phyloP scores from a whole-genome alignment of 1,140 invertebrate species.

The Drosophila kurseongensis region DNA sequence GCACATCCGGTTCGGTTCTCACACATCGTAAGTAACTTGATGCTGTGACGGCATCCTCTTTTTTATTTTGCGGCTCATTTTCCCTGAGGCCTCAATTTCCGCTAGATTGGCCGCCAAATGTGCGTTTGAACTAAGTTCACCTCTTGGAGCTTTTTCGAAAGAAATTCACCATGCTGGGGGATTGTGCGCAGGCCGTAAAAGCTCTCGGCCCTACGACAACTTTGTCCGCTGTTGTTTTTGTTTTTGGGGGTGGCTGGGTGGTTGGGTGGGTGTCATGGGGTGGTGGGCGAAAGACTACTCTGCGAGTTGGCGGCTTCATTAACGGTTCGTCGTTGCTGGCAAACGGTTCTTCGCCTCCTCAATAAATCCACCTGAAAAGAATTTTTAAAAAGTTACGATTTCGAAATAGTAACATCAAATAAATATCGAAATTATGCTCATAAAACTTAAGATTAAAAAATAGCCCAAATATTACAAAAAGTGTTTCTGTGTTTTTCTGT shows the following conservation, averaged over 20 bases:
- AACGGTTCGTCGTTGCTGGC: constrained; percentile 69
- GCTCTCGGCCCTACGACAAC: constrained; percentile 48
- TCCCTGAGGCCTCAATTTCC: constrained; percentile 40
- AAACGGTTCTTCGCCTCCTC: constrained; percentile 58
- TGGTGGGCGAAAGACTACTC: constrained; percentile 12
- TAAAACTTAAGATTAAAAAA: constrained; percentile 18
- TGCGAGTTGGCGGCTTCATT: constrained; percentile 64
- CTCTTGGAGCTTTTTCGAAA: constrained; percentile 24
- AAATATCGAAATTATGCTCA: constrained; percentile 16
- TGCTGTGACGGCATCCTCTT: constrained; percentile 36
- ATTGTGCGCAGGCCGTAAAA: constrained; percentile 28
- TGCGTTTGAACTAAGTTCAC: constrained; percentile 27
- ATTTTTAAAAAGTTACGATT: constrained; percentile 14
- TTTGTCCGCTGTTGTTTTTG: constrained; percentile 19
- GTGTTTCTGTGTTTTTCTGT: constrained; percentile 2
- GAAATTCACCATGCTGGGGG: constrained; percentile 19
- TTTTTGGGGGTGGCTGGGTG: neutral
- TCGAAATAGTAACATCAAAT: constrained; percentile 26
- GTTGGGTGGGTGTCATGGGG: neutral
- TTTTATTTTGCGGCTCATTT: constrained; percentile 27
- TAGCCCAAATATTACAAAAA: neutral
- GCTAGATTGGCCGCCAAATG: constrained; percentile 61
- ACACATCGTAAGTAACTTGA: constrained; percentile 41
- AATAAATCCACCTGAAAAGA: neutral
- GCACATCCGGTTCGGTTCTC: constrained; percentile 43